These are phyloP conservation scores for Thera obeliscata DNA, from an alignment of 2,888 invertebrate species.

Conservation along the genomic window DNA sequence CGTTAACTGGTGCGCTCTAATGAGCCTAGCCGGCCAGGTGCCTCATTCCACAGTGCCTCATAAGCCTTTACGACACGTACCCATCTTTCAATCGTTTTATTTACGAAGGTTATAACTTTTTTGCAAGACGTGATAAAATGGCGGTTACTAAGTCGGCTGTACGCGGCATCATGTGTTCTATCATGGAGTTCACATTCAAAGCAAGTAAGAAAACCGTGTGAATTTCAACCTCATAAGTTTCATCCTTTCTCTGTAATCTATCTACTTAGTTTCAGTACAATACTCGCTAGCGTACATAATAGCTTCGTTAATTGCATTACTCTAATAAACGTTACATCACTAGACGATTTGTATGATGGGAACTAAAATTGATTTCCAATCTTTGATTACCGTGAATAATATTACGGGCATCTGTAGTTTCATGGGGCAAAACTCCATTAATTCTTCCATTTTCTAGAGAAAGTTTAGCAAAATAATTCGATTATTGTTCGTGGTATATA, in stretches of 20 bases:
- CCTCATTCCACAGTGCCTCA: constrained; percentile 63
- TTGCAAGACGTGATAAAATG: constrained; percentile 53
- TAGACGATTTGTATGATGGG: constrained; percentile 34
- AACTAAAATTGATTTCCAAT: constrained; percentile 35
- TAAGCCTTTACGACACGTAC: constrained; percentile 60
- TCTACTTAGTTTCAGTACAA: constrained; percentile 26
- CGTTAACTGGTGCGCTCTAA: constrained; percentile 79
- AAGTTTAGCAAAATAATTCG: constrained; percentile 45
- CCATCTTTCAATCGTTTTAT: constrained; percentile 42
- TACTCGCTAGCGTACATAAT: constrained; percentile 22
- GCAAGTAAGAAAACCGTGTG: constrained; percentile 68
- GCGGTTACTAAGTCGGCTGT: constrained; percentile 76
- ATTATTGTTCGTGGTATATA: constrained; percentile 32
- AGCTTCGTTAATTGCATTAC: constrained; percentile 30
- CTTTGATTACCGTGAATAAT: constrained; percentile 39
- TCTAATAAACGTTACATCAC: constrained; percentile 31
- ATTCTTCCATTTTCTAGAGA: constrained; percentile 44
- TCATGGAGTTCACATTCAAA: constrained; percentile 82
- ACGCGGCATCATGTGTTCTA: constrained; percentile 79
- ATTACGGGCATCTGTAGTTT: constrained; percentile 35
- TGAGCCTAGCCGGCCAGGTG: constrained; percentile 70
- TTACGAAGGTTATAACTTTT: constrained; percentile 28
- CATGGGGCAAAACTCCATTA: constrained; percentile 39
- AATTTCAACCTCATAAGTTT: constrained; percentile 32
- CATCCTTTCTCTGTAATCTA: constrained; percentile 40